Evolutionary conservation across 2,888 invertebrate genomes (phyloP).

Genomic region (Calameuta idolon): DNA sequence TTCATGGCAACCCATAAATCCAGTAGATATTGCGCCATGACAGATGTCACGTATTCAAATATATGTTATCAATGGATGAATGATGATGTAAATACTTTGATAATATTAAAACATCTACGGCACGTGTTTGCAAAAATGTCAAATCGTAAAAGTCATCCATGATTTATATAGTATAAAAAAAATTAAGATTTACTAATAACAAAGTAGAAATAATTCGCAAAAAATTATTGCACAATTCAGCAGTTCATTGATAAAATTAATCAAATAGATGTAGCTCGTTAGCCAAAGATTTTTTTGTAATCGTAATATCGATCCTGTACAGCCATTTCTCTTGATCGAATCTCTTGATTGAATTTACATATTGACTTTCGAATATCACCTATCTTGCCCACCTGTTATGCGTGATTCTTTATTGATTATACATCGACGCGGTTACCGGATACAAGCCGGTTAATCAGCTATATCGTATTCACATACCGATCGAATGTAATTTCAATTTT

Average conservation of each 20-base stretch:
- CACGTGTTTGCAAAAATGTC: background rate
- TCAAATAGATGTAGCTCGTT: background rate
- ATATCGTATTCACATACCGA: background rate
- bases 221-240: background rate
- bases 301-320: background rate
- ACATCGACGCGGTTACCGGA: background rate
- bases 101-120: background rate
- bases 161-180: background rate
- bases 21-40: background rate
- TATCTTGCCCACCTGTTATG: constrained; percentile 12
- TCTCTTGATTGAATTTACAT: constrained; percentile 16
- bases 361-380: constrained; percentile 22
- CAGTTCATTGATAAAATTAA: background rate
- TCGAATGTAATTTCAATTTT: background rate
- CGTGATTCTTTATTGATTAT: constrained; percentile 16
- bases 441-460: background rate
- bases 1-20: background rate
- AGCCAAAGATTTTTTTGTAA: background rate
- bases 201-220: background rate
- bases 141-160: background rate
- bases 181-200: background rate
- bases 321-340: constrained; percentile 12
- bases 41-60: background rate
- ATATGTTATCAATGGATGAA: background rate
- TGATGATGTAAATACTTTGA: background rate